Evolutionary conservation across 2,797 vertebrate genomes (phyloP), one percentile per base, ranked within the genome.

Genomic region (Diglossa cyanea): DNA sequence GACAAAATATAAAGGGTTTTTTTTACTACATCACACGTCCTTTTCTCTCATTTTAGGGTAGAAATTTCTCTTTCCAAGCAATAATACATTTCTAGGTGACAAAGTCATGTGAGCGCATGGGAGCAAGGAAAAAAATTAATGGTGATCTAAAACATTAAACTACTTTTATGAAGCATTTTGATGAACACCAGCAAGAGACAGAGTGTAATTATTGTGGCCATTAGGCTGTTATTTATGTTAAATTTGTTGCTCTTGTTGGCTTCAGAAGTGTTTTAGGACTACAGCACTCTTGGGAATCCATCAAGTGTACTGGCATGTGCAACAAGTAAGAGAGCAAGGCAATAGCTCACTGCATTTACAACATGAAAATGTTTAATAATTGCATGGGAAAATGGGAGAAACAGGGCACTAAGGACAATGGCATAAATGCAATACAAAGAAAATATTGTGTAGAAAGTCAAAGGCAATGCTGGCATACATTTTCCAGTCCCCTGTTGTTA

Each of bases 171-270:
- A 95, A 95, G 70, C 75, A 70, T 73, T 90, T 42, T 93, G 86
- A 96, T 77, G 80, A 97, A 95, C 44, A 74, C 9, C 71, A 57
- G 68, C 71, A 76, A 88, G 72, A 50, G n/a, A 35, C 31, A 51
- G 70, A 78, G 79, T 48, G 37, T 35, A 91, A 88, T 94, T 93
- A 94, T 37, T 68, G 67, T 72, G 75, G 79, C 94, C 60, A 73
- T 95, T 93, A 90, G 40, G 37, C 31, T 86, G 65, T 91, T 90
- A 93, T 90, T 96, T 93, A 81, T 73, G 61, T 67, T 25, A 33
- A 50, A 57, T 58, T 39, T 62, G 33, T 79, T 60, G 57, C 47
- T 74, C 60, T 28, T 77, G 45, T 60, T 75, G 80, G 86, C 57
- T 61, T 57, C 24, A 68, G 77, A 53, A 31, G 17, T 9, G 35